Conservation (phyloP, 2,113 vertebrate species). For the Gymnarchus niloticus region DNA sequence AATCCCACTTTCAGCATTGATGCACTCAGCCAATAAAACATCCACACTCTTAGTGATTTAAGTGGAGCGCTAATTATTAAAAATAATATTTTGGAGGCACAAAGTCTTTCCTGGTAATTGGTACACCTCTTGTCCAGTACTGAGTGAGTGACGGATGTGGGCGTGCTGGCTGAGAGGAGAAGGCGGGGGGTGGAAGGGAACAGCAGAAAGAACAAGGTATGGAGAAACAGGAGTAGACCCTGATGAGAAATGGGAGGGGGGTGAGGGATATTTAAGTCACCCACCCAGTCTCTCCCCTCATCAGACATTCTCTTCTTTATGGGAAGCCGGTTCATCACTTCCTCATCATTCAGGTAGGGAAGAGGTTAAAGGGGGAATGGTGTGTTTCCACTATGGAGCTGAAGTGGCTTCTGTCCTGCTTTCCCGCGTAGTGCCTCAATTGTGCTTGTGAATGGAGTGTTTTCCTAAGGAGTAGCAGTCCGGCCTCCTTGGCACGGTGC, state of each 20-base stretch:
- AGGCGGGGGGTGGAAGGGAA: constrained; percentile 16
- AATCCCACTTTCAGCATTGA: background rate
- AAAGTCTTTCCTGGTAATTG: background rate
- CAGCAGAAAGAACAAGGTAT: constrained; percentile 27
- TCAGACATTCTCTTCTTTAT: constrained; percentile 31
- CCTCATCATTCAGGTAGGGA: constrained; percentile 36
- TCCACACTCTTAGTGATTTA: background rate
- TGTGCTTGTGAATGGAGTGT: background rate
- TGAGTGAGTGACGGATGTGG: constrained; percentile 3
- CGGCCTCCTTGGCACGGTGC: background rate
- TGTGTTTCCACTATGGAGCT: background rate
- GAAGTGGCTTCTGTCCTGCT: background rate
- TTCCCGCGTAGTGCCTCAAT: background rate
- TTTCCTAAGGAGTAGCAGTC: background rate
- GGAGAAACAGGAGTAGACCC: constrained; percentile 26
- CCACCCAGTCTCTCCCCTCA: constrained; percentile 35
- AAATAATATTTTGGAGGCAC: background rate
- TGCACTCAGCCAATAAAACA: background rate
- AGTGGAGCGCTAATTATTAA: background rate
- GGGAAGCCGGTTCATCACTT: constrained; percentile 18
- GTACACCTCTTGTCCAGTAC: background rate
- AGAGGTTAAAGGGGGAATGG: background rate
- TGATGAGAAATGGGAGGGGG: constrained; percentile 19
- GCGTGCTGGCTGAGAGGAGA: background rate
- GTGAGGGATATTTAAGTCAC: constrained; percentile 57